phyloP scores from a whole-genome alignment of 2,797 vertebrate genomes.

The Pipistrellus kuhlii region DNA sequence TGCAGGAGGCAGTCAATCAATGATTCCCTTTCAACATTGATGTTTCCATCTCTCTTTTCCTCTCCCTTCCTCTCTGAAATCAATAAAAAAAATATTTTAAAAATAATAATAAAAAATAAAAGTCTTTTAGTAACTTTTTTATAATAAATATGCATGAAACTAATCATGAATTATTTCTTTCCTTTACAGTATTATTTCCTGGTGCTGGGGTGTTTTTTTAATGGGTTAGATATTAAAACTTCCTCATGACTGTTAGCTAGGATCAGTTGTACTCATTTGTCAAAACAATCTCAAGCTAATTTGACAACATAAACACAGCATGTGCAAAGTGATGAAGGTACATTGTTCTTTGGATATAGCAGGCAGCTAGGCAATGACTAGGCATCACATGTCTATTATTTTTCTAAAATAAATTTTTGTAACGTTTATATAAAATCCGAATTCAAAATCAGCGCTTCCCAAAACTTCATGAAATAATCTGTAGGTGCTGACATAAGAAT shows the following conservation, averaged over 20 bases:
- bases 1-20: too few relatives aligned
- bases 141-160: conserved; percentile 61
- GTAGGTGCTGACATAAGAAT: conserved; percentile 53
- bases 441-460: conserved; percentile 70
- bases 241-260: conserved; percentile 36
- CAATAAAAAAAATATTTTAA: too few relatives aligned
- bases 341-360: conserved; percentile 43
- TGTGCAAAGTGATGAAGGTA: conserved; percentile 37
- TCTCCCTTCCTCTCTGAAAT: too few relatives aligned
- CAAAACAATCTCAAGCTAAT: conserved; percentile 72
- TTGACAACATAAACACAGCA: conserved; percentile 55
- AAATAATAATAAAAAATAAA: background rate
- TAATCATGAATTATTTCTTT: conserved; percentile 64
- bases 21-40: too few relatives aligned
- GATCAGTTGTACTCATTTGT: conserved; percentile 69
- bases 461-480: conserved; percentile 69
- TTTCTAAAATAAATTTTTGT: background rate
- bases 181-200: conserved; percentile 48
- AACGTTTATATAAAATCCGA: conserved; percentile 54
- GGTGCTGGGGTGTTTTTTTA: conserved; percentile 55
- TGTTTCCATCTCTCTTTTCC: too few relatives aligned
- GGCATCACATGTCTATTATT: conserved; percentile 33
- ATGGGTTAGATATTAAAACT: conserved; percentile 34
- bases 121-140: conserved; percentile 45
- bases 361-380: conserved; percentile 16